phyloP scores from a whole-genome alignment of 2,797 vertebrate species.

The Tragelaphus oryx region DNA sequence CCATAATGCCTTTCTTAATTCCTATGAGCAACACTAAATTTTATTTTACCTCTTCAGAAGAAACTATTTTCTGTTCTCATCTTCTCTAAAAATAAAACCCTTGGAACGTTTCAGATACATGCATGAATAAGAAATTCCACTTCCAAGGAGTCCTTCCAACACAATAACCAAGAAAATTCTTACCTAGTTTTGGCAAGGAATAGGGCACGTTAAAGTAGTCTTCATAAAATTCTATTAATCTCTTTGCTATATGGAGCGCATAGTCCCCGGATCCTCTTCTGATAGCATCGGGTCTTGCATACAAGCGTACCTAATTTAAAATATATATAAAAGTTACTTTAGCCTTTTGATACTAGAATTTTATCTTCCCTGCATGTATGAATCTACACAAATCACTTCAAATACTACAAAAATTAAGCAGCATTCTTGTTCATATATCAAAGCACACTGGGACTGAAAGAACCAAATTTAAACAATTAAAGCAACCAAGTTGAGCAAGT shows the following conservation, averaged over 20 bases:
- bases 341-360: constrained; percentile 54
- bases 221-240: constrained; percentile 94
- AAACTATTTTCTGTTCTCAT: constrained; percentile 23
- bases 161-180: constrained; percentile 73
- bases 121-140: constrained; percentile 28
- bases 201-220: constrained; percentile 95
- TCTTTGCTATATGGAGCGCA: constrained; percentile 92
- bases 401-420: constrained; percentile 32
- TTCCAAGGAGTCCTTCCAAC: constrained; percentile 5
- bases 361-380: constrained; percentile 31
- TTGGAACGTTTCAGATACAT: constrained; percentile 13
- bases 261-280: constrained; percentile 92
- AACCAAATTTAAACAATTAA: constrained; percentile 65
- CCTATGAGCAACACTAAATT: not conserved
- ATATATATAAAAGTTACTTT: constrained; percentile 69
- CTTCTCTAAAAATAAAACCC: constrained; percentile 37
- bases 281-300: constrained; percentile 91
- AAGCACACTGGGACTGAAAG: constrained; percentile 39
- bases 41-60: constrained; percentile 33
- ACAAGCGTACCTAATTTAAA: constrained; percentile 88
- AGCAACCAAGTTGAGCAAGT: constrained; percentile 65
- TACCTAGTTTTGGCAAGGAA: constrained; percentile 94
- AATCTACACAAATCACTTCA: constrained; percentile 49
- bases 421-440: constrained; percentile 39
- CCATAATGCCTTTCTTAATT: constrained; percentile 12